Base-by-base conservation (phyloP, 2,113 vertebrate genomes). In the Cacatua alba region DNA sequence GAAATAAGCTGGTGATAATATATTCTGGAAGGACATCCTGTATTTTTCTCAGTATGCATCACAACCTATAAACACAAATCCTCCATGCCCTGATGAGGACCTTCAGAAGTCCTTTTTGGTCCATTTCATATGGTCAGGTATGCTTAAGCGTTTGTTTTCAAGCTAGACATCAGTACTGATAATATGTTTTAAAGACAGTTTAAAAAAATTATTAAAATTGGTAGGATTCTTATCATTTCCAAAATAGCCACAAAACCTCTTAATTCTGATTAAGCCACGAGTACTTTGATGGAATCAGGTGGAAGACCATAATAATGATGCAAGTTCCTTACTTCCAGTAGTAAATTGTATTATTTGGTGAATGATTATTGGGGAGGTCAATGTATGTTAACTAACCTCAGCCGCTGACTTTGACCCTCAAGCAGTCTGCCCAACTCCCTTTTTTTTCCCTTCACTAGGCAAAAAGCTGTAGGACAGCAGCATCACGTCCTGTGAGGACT, bases 361-460 rank as follows among this genome's bases (percentile, higher is more conserved):
- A 35, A 35, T 16, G 7, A 31, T 48, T 82, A 49, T 12, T 25
- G 37, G 49, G 24, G n/a, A 95, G 21, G 28, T 31, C 51, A 5
- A 7, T 17, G 10, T 28, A 14, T 25, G 10, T 25, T 25, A 43
- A 33, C 17, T 52, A 19, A 41, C 7, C 23, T 74, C 31, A 90
- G 21, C 3, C 29, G 10, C 14, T 44, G 70, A 23, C 52, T 68
- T 52, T 41, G 67, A 19, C 21, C 21, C 76, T 44, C 52, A 28
- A 28, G 63, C 43, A 78, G 7, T 44, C 71, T 60, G 31, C 8
- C 14, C 48, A 63, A 4, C 8, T 70, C 21, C 24, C 24, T 41
- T 29, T 9, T 59, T 20, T 18, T 39, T 2, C 4, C 18, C 59
- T 11, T 9, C 10, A 24, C 3, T 0, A 28, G 31, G 9, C 21